Evolutionary conservation across 2,113 vertebrate genomes (phyloP), one percentile per base, ranked within the genome.

Genomic region (Mastomys coucha): DNA sequence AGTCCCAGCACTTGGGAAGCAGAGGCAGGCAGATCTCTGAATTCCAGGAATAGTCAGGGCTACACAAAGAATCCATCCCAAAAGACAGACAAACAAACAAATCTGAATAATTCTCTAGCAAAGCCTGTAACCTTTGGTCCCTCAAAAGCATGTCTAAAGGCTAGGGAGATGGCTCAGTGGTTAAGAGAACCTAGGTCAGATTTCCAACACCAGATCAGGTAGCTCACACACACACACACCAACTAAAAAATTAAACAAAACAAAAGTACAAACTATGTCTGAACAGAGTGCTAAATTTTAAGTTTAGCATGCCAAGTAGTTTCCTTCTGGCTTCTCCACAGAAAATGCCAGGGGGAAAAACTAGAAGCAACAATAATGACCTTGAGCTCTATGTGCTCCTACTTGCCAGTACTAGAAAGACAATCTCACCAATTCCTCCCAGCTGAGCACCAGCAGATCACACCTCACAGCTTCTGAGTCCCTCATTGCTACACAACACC

Each of bases 111-210:
- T 93, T 92, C 42, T 92, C 60, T 81, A 90, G 94, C 70, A 88
- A 96, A 97, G 82, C 26, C 77, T 92, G 85, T 78, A 92, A 72
- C 77, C 91, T 97, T 95, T 89, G 91, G 77, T 93, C 91, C 76
- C 90, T 72, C 85, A 95, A 81, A 95, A 90, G 80, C n/a, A 88
- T 76, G 75, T n/a, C 90, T 76, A 70, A 96, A n/a, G 56, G n/a
- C 22, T 63, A 24, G n/a, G 56, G 16, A 63, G 56, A 42, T 75
- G 58, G 7, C 81, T 63, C 58, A 7, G 7, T 42, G n/a, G n/a
- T 42, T 84, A 63, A 26, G n/a, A 42, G 20, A 19, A 39, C 72
- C 72, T n/a, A 75, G 42, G n/a, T 39, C 22, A 9, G n/a, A 75
- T 11, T 75, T 39, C 39, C 72, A 58, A 11, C 24, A 84, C 56